Base-by-base conservation (phyloP, 2,888 invertebrate species). In the Apomyelois bistriatella region DNA sequence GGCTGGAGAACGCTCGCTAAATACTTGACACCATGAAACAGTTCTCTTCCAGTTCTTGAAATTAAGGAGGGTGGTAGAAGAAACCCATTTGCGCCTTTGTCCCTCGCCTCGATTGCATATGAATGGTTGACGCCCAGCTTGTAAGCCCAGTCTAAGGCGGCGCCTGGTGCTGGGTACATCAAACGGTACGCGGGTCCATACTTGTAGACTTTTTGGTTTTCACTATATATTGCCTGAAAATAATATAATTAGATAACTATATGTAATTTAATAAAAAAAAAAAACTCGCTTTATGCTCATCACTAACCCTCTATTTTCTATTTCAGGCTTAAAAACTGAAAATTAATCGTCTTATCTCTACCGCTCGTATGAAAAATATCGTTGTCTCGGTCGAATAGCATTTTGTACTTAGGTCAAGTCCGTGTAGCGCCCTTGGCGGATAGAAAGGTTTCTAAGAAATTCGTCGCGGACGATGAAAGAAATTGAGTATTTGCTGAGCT, bases 91-190 rank as follows among this genome's bases (percentile, higher is more conserved):
- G n/a, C 10, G 2, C 46, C 46, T n/a, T 16, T 32, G 55, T 75
- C 71, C 1, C 68, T 60, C 0, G 65, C 58, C 53, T 76, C 72
- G 2, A 79, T 63, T 8, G 57, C 69, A 42, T 62, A 76, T 4
- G 67, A 49, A 22, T 67, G 61, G 2, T 53, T 36, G 0, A 74
- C 52, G 0, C 78, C 77, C 1, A 55, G 30, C 0, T 64, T 41
- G 51, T 76, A 74, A 1, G 58, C 54, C 74, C 74, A 79, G 55
- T 79, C 79, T 13, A 74, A 36, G 1, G 64, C 53, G 0, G 69
- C 48, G 0, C 77, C 78, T 0, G 67, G 56, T 0, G 70, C 66
- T 3, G 75, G 72, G 53, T 75, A 72, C 7, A 74, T 50, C 9
- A 59, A 37, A 28, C 67, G 61, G 49, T 70, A 68, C 0, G 65